A percentile compares a stretch with the other conserved stretches of the same genome.
These are phyloP conservation scores for Pyralis farinalis DNA, from an alignment of 2,888 invertebrate species.

Conservation along the genomic window DNA sequence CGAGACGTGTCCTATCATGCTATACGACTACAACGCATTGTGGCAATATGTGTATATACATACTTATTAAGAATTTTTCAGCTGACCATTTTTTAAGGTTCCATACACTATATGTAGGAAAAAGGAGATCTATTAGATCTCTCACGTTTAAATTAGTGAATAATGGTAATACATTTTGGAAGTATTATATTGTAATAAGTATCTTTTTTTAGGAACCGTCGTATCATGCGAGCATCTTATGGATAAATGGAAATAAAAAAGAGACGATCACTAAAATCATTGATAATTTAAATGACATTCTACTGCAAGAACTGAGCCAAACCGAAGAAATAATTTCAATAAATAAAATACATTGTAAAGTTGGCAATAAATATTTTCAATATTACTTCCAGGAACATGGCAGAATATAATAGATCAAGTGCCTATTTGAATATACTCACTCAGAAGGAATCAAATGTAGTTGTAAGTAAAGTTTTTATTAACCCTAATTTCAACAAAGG, in stretches of 20 bases:
- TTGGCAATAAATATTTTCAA: conserved; percentile 87
- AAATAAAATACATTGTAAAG: conserved; percentile 84
- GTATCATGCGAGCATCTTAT: conserved; percentile 91
- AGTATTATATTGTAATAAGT: too few species aligned
- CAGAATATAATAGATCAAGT: neutral
- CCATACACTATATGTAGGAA: too few species aligned
- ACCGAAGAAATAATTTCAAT: conserved; percentile 71
- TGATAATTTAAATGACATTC: conserved; percentile 65
- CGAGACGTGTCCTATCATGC: too few species aligned
- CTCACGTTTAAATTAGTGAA: too few species aligned
- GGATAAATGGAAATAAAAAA: conserved; percentile 87
- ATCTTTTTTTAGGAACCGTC: conserved; percentile 88
- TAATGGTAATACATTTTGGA: too few species aligned
- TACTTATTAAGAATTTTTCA: too few species aligned
- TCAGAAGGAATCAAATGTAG: conserved; percentile 1
- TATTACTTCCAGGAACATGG: conserved; percentile 64
- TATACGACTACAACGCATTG: too few species aligned
- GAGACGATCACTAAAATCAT: conserved; percentile 65
- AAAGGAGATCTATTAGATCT: too few species aligned
- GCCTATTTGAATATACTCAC: conserved; percentile 9
- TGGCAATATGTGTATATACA: too few species aligned
- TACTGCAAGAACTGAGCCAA: conserved; percentile 47
- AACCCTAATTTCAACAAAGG: conserved; percentile 64
- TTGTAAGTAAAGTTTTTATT: conserved; percentile 54
- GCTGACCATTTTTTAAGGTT: too few species aligned